Evolutionary conservation across 2,888 invertebrate genomes (phyloP), one percentile per base, ranked within the genome.

Genomic region (Nebria salina): DNA sequence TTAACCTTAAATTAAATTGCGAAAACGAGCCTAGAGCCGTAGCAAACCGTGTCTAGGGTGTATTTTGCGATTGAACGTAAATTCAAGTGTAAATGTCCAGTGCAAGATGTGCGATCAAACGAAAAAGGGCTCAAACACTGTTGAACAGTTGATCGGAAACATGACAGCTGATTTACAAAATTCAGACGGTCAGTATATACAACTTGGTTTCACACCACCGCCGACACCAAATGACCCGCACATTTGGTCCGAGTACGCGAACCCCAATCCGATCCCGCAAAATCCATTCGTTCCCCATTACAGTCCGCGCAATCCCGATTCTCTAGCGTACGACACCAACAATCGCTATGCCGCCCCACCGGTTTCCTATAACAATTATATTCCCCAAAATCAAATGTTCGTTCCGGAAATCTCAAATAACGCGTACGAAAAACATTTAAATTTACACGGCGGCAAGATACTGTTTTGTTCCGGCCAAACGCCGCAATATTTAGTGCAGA

Each of bases 71-170:
- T 72, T 26, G 7, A 20, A 72, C n/a, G 26, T 20, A 9, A n/a
- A 25, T 26, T 9, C 7, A 13, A 13, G 54, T 75, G n/a, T 15
- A 15, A 54, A 75, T 54, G 64, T 54, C 20, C 43, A 25, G 54
- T 43, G 15, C 43, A 86, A 83, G 83, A 89, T 89, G 89, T 86
- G 86, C 83, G 87, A 88, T 54, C 85, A 86, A 81, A 86, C 86
- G 26, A 84, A 86, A 82, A 85, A 86, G 66, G 84, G 86, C 82
- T 84, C 86, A 73, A 87, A 86, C 82, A 87, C 88, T 26, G 87
- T 92, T 84, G 92, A 92, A 84, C 91, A 92, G 86, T 91, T 92
- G 82, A 91, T 92, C 81, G 91, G 91, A 84, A 91, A 91, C 84
- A 91, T 92, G 90, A 91, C 92, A 64, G 90, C 92, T 15, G 91